Evolutionary conservation across 2,113 vertebrate genomes (phyloP), one percentile per base, ranked within the genome.

Genomic region (Mirounga angustirostris): DNA sequence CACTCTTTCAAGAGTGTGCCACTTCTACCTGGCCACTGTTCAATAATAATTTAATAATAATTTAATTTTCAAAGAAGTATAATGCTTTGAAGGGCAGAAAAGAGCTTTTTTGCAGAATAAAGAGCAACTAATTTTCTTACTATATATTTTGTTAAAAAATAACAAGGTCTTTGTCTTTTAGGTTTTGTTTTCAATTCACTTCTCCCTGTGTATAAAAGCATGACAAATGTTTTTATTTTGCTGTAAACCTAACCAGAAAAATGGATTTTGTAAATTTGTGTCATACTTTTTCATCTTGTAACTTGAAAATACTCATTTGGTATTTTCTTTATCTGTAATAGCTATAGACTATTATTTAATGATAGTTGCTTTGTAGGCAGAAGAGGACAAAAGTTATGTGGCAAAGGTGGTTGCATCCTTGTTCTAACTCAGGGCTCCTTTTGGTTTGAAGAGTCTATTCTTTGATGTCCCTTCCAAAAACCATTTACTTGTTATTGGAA

Each of bases 51-150:
- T 91, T 9, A 71, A 69, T 80, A n/a, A 82, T 13, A 54, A 61
- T 82, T 61, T 33, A 94, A 73, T 74, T 92, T 92, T 82, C n/a
- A 80, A 50, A 92, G 52, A 80, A 56, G n/a, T 74, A 18, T 54
- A 61, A 21, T 63, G 7, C 33, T 71, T 88, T 2, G 43, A 82
- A 88, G 54, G 63, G 26, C 40, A 40, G 18, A 92, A 80, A 61
- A 71, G 5, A 30, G 28, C 21, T 92, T 88, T 80, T 56, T 14
- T 56, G 65, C 21, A 61, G 28, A 71, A n/a, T 71, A 63, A 80
- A n/a, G 22, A 59, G 26, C 6, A 9, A 58, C 18, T 52, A 78
- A 50, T 88, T 82, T 54, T 63, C 15, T 82, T 40, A 14, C 36
- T 43, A 36, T 11, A 26, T 43, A 67, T 61, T 87, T 92, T 74